Base-by-base conservation (phyloP, 2,113 vertebrate genomes). In the Aramus guarauna region DNA sequence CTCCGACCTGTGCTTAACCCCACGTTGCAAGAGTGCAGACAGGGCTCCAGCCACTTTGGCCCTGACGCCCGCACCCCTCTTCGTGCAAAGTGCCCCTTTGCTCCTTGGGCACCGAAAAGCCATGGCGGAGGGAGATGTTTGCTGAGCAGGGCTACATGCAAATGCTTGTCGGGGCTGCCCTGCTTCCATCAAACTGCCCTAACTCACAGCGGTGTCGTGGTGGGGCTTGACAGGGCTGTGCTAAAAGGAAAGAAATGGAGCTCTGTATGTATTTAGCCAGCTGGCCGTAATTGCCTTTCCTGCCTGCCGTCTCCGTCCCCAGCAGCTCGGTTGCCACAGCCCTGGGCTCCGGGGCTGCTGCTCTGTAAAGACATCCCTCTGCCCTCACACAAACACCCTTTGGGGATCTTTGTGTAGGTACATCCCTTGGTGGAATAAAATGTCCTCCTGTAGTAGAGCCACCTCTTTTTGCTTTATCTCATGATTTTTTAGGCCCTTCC, bases 111-210 rank as follows among this genome's bases (percentile, higher is more conserved):
- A 5, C 3, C 0, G 1, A 53, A 47, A 34, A 55, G 56, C 58
- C 13, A 0, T 27, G 39, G 27, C 1, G 5, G 50, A 53, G 17
- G 9, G 48, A 53, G 41, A 20, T 27, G 15, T 77, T 67, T 63
- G 64, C 73, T 56, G 52, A 59, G 52, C 39, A 55, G 53, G 15
- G 20, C 53, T 34, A 0, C 0, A 9, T 0, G 0, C 9, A 32
- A 63, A 55, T 1, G 11, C 10, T 62, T 47, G 14, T 41, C 0
- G 1, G 71, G 45, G 41, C 77, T 91, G 27, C 36, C 17, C 19
- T 53, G 6, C 15, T 11, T 71, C 27, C 64, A 32, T 37, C 68
- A 69, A 45, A 53, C 76, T n/a, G 22, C 68, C 55, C 59, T 55
- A 18, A 11, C 55, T 48, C 63, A 16, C 55, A 62, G 76, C 37